Base-by-base conservation (phyloP, 53 echinoderm and acorn worm genomes). In the Echinometra lucunter region DNA sequence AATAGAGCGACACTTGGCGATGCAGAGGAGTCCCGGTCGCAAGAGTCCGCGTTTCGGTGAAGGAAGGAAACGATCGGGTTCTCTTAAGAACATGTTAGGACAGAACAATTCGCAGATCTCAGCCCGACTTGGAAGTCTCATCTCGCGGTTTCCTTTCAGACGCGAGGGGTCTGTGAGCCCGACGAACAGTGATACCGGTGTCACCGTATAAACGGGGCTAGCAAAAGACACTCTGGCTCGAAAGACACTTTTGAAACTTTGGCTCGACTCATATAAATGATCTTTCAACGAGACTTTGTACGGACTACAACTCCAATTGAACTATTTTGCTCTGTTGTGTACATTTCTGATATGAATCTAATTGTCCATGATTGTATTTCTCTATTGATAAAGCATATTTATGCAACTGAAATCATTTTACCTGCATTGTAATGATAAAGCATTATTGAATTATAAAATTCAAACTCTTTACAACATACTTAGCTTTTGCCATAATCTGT, bases 61-160 rank as follows among this genome's bases (percentile, higher is more conserved):
- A 34, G 95, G 96, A 32, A 89, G 97, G 37, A 95, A 95, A 66
- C 95, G 97, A 67, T 96, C 98, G 11, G 96, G 95, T 42, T 97
- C 97, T 38, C 96, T 97, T 58, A 97, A 97, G 82, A 95, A 91
- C 49, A 96, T 98, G 42, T 95, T 97, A 95, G 96, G 93, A 63
- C 98, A 98, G 67, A 97, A 98, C 89, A 96, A 96, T 70, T 57
- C 96, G 32, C 96, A 94, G 57, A 89, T 96, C 66, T 94, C 96
- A 67, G 85, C 94, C 18, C 95, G 97, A 89, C 93, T 98, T 69
- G 97, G 98, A 37, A 97, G 90, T 88, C 94, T 98, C 66, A 95
- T 98, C 58, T 96, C 97, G 30, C 95, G 96, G 42, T 97, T 98
- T 95, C 98, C 98, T 1, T 98, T 98, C 96, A 96, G 95, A 92